Percentiles rank a stretch among this genome's conserved stretches.
phyloP scores from a whole-genome alignment of 2,113 vertebrate species.

The Pangasianodon gigas region DNA sequence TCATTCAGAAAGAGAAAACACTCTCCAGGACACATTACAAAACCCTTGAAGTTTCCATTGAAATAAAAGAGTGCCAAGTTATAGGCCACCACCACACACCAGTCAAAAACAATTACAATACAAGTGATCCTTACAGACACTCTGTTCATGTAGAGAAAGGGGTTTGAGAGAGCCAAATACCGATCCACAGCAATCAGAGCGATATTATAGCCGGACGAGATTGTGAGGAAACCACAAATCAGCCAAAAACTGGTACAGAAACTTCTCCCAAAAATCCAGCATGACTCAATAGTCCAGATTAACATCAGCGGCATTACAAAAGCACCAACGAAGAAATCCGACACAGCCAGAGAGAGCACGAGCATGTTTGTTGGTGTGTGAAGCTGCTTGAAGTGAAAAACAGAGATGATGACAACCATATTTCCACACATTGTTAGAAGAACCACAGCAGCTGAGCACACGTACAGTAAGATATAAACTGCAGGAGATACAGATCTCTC shows the following conservation, averaged over 20 bases:
- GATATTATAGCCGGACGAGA: slow-evolving; percentile 24
- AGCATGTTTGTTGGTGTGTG: slow-evolving; percentile 20
- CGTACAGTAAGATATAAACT: background rate
- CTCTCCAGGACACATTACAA: background rate
- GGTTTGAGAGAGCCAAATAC: slow-evolving; percentile 35
- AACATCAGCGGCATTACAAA: background rate
- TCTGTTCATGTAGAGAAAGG: slow-evolving; percentile 41
- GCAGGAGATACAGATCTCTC: background rate
- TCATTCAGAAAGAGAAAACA: background rate
- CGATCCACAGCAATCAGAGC: slow-evolving; percentile 48
- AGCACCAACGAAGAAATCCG: background rate
- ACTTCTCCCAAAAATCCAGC: slow-evolving; percentile 1
- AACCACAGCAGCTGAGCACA: slow-evolving; percentile 56
- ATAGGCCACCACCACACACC: slow-evolving; percentile 10
- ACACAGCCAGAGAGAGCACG: slow-evolving; percentile 54
- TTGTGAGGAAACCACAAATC: background rate
- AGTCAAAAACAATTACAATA: background rate
- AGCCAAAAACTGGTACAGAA: slow-evolving; percentile 16
- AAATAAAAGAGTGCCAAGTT: slow-evolving; percentile 23
- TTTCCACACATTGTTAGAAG: background rate
- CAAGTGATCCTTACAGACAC: background rate
- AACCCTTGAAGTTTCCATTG: background rate
- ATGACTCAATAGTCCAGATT: background rate
- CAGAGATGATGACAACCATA: background rate
- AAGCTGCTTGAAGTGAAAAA: background rate